phyloP scores from a whole-genome alignment of 2,888 invertebrate species.

The Operophtera brumata region DNA sequence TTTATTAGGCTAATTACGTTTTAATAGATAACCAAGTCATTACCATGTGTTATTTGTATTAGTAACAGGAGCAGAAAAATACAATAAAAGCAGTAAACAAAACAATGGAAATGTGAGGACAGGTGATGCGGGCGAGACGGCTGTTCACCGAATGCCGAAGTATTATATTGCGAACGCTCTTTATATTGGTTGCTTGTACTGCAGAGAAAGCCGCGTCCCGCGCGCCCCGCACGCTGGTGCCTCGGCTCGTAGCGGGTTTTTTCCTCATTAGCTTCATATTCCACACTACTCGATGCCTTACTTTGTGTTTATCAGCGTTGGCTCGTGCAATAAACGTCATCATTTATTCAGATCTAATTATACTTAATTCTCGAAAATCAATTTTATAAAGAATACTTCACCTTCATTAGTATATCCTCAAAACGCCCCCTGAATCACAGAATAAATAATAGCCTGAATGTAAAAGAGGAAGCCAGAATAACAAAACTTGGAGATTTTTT shows the following conservation, averaged over 20 bases:
- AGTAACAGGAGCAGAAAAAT: conserved; percentile 59
- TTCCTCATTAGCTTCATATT: conserved; percentile 77
- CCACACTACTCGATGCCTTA: conserved; percentile 62
- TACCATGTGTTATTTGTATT: conserved; percentile 62
- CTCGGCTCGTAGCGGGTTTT: conserved; percentile 73
- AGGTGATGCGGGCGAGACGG: conserved; percentile 77
- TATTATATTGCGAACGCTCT: conserved; percentile 74
- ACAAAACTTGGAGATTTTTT: too few relatives aligned
- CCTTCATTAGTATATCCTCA: conserved; percentile 4
- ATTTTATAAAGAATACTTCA: not conserved
- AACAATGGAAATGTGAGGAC: conserved; percentile 59
- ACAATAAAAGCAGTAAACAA: conserved; percentile 58
- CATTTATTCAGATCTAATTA: conserved; percentile 39
- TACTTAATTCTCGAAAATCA: conserved; percentile 6
- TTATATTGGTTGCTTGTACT: conserved; percentile 71
- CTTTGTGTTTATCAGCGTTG: conserved; percentile 70
- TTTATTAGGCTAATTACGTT: conserved; percentile 69
- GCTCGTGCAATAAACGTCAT: conserved; percentile 59
- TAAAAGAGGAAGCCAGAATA: conserved; percentile 2
- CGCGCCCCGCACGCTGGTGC: conserved; percentile 63
- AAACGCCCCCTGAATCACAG: conserved; percentile 3
- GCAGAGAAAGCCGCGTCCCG: conserved; percentile 78
- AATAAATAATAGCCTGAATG: too few relatives aligned
- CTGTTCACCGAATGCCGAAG: conserved; percentile 79
- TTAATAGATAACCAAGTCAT: conserved; percentile 60